These are phyloP conservation scores for Agonopterix arenella DNA, from an alignment of 2,888 invertebrate species.

Conservation along the genomic window DNA sequence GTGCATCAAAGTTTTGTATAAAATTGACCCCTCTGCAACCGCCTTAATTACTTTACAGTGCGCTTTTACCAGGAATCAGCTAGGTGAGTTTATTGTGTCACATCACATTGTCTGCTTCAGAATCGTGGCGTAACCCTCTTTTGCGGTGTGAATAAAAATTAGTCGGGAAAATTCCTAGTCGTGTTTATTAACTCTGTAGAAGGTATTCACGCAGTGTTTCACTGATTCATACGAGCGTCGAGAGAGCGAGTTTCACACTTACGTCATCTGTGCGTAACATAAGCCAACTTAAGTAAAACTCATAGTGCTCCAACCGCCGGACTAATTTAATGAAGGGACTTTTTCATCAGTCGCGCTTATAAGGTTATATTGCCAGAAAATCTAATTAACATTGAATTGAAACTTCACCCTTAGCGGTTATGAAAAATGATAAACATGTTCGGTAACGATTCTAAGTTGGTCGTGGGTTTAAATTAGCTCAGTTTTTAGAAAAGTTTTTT, in stretches of 20 bases:
- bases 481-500: no score
- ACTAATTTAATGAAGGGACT: slow-evolving; percentile 71
- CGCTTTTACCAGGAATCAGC: no score
- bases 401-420: slow-evolving; percentile 17
- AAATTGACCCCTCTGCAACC: no score
- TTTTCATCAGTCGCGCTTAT: slow-evolving; percentile 34
- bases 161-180: slow-evolving; percentile 36
- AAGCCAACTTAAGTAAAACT: slow-evolving; percentile 31
- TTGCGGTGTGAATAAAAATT: slow-evolving; percentile 24
- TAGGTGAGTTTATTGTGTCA: no score
- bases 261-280: slow-evolving; percentile 57
- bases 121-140: no score
- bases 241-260: slow-evolving; percentile 69
- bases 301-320: slow-evolving; percentile 68
- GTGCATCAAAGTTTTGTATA: no score
- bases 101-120: no score
- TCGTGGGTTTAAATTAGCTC: no score
- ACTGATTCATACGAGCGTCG: slow-evolving; percentile 30
- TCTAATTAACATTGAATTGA: slow-evolving; percentile 43
- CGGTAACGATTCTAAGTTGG: no score
- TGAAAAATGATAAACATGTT: no score
- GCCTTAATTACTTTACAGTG: no score
- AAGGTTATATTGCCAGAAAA: not conserved
- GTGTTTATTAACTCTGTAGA: slow-evolving; percentile 55
- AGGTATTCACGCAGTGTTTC: slow-evolving; percentile 60